Evolutionary conservation across 2,888 invertebrate genomes (phyloP).

Genomic region (Erebia epiphron): DNA sequence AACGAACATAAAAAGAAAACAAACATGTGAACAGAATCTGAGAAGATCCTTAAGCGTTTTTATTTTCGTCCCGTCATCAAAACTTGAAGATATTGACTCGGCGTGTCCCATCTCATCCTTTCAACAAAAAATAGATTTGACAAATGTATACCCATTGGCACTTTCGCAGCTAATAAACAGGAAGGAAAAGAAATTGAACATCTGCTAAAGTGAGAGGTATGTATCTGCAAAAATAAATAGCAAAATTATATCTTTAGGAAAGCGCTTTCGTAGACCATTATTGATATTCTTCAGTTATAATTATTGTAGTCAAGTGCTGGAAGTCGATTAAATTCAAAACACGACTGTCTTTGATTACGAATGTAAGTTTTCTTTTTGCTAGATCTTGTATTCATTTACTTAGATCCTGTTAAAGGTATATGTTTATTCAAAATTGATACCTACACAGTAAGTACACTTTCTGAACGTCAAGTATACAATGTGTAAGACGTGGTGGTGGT

Average conservation of each 20-base stretch:
- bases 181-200: neutral
- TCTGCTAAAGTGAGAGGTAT: neutral
- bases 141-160: constrained; percentile 3
- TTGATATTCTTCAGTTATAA: no score
- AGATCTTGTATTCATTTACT: no score
- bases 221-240: neutral
- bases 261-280: no score
- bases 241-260: neutral
- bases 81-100: constrained; percentile 7
- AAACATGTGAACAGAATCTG: neutral
- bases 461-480: no score
- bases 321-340: no score
- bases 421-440: no score
- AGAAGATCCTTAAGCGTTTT: constrained; percentile 17
- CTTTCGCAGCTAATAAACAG: neutral
- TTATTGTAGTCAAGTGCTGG: no score
- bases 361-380: no score
- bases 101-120: constrained; percentile 2
- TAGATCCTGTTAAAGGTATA: no score
- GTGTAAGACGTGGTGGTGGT: no score
- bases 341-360: no score
- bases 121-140: constrained; percentile 16
- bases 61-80: constrained; percentile 17
- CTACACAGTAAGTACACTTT: no score
- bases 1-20: constrained; percentile 10